Base-by-base conservation (phyloP, 2,797 vertebrate genomes). In the Chromis chromis region DNA sequence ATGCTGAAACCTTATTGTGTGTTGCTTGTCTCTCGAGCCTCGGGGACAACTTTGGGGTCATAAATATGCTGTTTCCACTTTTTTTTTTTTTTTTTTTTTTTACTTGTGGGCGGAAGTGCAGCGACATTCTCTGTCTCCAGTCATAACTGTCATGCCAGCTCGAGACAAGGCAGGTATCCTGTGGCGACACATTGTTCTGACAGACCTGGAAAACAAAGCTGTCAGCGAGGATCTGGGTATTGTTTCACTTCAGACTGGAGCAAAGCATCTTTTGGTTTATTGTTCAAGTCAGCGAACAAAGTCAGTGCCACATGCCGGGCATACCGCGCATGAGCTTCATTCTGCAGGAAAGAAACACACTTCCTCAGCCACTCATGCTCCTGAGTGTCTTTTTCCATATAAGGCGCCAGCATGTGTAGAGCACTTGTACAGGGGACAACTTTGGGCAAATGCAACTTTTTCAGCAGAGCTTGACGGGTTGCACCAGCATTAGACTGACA, bases 31-130 rank as follows among this genome's bases (percentile, higher is more conserved):
- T 76, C 65, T 71, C 6, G 4, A 28, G 27, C 52, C 70, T 52
- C 42, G 12, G 62, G 53, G 72, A 78, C 70, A 53, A 54, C 76
- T 70, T 31, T 44, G 57, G 61, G 66, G 76, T 89, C 89, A 83
- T 89, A 90, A 93, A 91, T 86, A 89, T 88, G 86, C 57, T 36
- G 61, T 76, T 77, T 72, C 57, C 70, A 66, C 44, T 25, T 17
- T 21, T 24, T 28, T 49, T 19, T 52, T 17, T 21, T 24, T 28
- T 49, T 19, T 52, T 40, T 63, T 39, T 60, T 56, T 61, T 17
- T 19, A 42, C 24, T 49, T 76, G 53, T 48, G 24, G 59, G 73
- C 59, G 48, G 70, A 79, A 59, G 28, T 71, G 10, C 31, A 22
- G 50, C 62, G 50, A 76, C 65, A 82, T 89, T 84, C 82, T 83